Percentiles rank a stretch among this genome's conserved stretches.
Evolutionary conservation across 2,888 invertebrate genomes (phyloP).

Genomic region (Notodonta ziczac): DNA sequence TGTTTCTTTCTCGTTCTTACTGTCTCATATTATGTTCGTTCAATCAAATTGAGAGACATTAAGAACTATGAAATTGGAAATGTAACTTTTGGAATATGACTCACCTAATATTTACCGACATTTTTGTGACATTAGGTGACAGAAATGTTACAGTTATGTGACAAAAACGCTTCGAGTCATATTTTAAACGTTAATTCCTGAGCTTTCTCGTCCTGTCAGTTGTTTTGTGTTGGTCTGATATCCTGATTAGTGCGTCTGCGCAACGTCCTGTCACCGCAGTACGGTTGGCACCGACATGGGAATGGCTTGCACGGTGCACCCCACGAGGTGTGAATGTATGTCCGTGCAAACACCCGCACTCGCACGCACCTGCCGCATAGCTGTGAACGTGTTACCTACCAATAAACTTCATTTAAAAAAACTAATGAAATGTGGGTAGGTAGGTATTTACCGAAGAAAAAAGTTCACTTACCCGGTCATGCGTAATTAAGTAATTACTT

Average conservation of each 20-base stretch:
- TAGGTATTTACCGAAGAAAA: too few species aligned
- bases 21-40: too few species aligned
- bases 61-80: too few species aligned
- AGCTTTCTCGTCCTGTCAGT: slow-evolving; percentile 27
- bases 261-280: slow-evolving; percentile 70
- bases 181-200: slow-evolving; percentile 12
- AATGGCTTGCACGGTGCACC: slow-evolving; percentile 64
- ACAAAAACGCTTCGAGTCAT: neutral
- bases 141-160: neutral
- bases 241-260: slow-evolving; percentile 76
- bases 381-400: too few species aligned
- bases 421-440: too few species aligned
- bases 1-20: neutral
- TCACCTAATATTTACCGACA: too few species aligned
- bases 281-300: slow-evolving; percentile 70
- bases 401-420: too few species aligned
- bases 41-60: too few species aligned
- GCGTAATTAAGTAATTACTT: too few species aligned
- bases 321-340: slow-evolving; percentile 62
- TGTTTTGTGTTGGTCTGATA: slow-evolving; percentile 32
- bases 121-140: too few species aligned
- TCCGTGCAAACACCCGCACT: slow-evolving; percentile 69
- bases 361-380: slow-evolving; percentile 23
- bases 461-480: too few species aligned
- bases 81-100: too few species aligned